These are phyloP conservation scores for Maniola hyperantus DNA, from an alignment of 2,888 invertebrate genomes.

Conservation along the genomic window DNA sequence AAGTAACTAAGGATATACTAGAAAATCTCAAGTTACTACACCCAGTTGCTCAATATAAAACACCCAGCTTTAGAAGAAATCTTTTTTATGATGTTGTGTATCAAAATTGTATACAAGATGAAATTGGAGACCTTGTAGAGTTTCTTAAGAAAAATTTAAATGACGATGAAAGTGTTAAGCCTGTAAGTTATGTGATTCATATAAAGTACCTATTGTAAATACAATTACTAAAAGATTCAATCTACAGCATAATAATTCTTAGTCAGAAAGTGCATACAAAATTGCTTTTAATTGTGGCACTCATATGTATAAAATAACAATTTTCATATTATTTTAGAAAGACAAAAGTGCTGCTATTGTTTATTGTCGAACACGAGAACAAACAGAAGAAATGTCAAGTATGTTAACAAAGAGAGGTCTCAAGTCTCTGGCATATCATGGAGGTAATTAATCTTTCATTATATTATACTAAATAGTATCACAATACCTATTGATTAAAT, in stretches of 20 bases:
- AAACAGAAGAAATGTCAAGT: slow-evolving; percentile 92
- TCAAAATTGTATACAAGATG: slow-evolving; percentile 92
- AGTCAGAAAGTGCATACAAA: no score
- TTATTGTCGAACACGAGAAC: slow-evolving; percentile 96
- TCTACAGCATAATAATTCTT: no score
- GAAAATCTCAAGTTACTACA: slow-evolving; percentile 86
- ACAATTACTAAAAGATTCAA: no score
- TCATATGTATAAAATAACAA: not conserved
- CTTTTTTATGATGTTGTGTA: slow-evolving; percentile 97
- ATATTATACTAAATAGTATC: not conserved
- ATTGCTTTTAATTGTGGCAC: not conserved
- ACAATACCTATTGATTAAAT: no score
- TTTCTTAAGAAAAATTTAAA: slow-evolving; percentile 88
- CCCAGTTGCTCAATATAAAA: slow-evolving; percentile 89
- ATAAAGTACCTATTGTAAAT: not conserved
- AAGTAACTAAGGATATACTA: slow-evolving; percentile 93
- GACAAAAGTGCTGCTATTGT: slow-evolving; percentile 91
- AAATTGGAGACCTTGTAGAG: slow-evolving; percentile 89
- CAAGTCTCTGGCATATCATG: slow-evolving; percentile 93
- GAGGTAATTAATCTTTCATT: slow-evolving; percentile 81
- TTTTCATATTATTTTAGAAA: slow-evolving; percentile 59
- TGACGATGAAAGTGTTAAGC: slow-evolving; percentile 77
- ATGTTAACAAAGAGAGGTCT: slow-evolving; percentile 89
- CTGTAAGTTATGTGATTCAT: slow-evolving; percentile 57
- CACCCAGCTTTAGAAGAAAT: slow-evolving; percentile 95